These are phyloP conservation scores for Chlorocebus sabaeus DNA, from an alignment of 2,113 vertebrate species.

Conservation along the genomic window DNA sequence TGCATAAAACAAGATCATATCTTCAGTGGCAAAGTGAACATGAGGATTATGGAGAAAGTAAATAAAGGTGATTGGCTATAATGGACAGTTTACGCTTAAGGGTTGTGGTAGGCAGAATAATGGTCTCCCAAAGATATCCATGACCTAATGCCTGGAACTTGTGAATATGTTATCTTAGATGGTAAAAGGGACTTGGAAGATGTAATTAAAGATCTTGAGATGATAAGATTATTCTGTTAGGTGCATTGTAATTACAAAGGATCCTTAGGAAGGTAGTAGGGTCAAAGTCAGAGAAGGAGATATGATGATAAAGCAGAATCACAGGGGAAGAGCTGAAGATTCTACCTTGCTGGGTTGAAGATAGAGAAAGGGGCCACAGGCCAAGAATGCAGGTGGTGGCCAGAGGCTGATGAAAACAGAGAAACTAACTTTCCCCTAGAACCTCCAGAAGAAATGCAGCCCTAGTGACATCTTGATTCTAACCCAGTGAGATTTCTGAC, in stretches of 20 bases:
- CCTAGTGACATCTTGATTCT: background rate
- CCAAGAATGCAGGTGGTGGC: background rate
- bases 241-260: background rate
- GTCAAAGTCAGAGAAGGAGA: background rate
- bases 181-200: background rate
- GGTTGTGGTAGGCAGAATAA: background rate
- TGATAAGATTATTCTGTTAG: background rate
- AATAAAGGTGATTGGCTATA: background rate
- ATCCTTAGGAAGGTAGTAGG: background rate
- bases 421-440: background rate
- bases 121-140: background rate
- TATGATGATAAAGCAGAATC: background rate
- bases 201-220: background rate
- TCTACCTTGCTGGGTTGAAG: background rate
- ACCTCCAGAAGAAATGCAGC: background rate
- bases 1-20: background rate
- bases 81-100: background rate
- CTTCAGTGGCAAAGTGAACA: background rate
- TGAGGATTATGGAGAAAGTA: background rate
- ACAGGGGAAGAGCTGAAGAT: background rate
- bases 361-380: background rate
- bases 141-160: background rate
- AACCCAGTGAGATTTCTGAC: background rate
- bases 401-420: background rate
- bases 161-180: background rate